Base-by-base conservation (phyloP, 1,140 invertebrate genomes). In the Drosophila navojoa region DNA sequence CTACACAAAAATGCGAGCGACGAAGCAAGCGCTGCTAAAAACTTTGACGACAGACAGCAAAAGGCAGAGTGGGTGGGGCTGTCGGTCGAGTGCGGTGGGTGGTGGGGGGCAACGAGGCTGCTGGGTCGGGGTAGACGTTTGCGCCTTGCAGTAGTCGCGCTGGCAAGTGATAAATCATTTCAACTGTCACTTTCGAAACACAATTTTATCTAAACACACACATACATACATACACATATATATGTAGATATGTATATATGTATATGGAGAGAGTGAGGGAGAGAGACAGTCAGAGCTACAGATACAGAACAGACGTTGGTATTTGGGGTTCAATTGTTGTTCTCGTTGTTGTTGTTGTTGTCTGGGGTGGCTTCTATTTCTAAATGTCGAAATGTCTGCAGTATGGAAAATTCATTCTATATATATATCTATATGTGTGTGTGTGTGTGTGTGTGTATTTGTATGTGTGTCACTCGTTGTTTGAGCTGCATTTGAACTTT, bases 181-280 rank as follows among this genome's bases (percentile, higher is more conserved):
- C 82, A 90, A 91, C 90, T 91, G 90, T 91, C 90, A 91, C 90
- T 91, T 91, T 91, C 85, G 90, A 91, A 91, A 91, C 84, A 91
- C 90, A 91, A 91, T 91, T 91, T 91, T 91, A 91, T 91, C 86
- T 91, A 91, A 91, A 84, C 76, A 82, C 76, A 87, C 69, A 87
- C 68, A 80, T 55, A 84, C 35, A 76, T 19, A 74, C 54, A 67
- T n/a, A 53, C 11, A 49, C 19, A 45, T 35, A 71, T 10, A 61
- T 10, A 52, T 19, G 63, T 2, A 59, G 6, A 38, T 3, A 35
- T 0, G 69, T 53, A 70, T 50, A 47, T 55, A 79, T 22, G 66
- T 42, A 22, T 5, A 44, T 2, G 25, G 6, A 40, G 10, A 40
- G 11, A 40, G 3, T 13, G 6, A 2, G 4, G 1, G 38, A 42